Conservation (phyloP, 2,888 invertebrate species). For the Drosophila paramelanica region DNA sequence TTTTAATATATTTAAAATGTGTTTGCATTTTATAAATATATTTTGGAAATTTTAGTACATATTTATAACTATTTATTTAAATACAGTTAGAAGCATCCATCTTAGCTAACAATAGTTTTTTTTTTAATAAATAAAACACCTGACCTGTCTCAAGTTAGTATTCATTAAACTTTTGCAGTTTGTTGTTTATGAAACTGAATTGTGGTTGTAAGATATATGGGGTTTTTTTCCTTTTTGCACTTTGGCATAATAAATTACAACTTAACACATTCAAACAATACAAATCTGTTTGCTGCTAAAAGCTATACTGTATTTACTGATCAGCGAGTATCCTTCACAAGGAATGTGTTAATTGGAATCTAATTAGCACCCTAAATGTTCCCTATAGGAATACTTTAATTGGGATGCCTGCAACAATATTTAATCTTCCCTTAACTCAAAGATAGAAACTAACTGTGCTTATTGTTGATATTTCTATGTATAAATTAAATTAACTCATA, state of each 20-base stretch:
- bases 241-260: not conserved
- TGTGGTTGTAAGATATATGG: slow-evolving; percentile 1
- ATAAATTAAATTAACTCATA: slow-evolving; percentile 8
- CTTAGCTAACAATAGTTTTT: too few species aligned
- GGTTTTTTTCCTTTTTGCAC: not conserved
- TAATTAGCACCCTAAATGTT: not conserved
- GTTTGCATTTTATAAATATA: not conserved
- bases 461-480: not conserved
- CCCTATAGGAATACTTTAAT: not conserved
- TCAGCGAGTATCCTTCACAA: not conserved
- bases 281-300: not conserved
- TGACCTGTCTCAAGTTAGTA: not conserved
- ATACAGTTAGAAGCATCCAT: too few species aligned
- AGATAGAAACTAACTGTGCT: not conserved
- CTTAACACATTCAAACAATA: not conserved
- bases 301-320: not conserved
- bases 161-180: not conserved
- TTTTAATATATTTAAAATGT: not conserved
- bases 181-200: not conserved
- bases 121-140: not conserved
- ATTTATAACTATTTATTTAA: too few species aligned
- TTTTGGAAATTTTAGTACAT: too few species aligned
- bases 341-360: not conserved
- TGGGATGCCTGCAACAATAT: not conserved
- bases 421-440: not conserved